A percentile compares a stretch with the other conserved stretches of the same genome.
Evolutionary conservation across 1,140 invertebrate species (phyloP).

Genomic region (Thalassaphorura encarpata): DNA sequence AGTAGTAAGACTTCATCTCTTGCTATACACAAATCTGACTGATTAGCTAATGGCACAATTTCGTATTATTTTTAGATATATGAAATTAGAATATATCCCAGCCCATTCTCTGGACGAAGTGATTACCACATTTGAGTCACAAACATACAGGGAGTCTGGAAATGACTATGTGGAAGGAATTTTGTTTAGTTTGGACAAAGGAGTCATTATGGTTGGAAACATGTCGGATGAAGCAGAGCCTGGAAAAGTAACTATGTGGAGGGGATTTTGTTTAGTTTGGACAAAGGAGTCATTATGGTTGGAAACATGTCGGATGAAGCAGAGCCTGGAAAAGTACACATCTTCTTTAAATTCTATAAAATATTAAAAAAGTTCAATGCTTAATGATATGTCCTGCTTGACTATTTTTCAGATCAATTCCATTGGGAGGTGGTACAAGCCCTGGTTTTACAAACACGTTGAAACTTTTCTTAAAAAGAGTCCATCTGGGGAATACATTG

Average conservation of each 20-base stretch:
- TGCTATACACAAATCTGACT: no score
- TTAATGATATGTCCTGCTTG: no score
- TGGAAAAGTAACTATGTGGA: conserved; percentile 69
- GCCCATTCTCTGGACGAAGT: conserved; percentile 46
- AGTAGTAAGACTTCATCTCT: no score
- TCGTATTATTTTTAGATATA: no score
- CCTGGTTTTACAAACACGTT: no score
- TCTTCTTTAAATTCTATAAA: no score
- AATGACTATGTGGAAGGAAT: conserved; percentile 70
- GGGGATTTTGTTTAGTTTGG: conserved; percentile 52
- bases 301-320: conserved; percentile 51
- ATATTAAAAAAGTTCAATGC: no score
- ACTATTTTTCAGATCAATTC: no score
- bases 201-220: conserved; percentile 65
- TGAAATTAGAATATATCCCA: conserved; percentile 58
- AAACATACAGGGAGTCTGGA: conserved; percentile 42
- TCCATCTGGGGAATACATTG: no score
- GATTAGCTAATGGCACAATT: no score
- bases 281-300: conserved; percentile 63
- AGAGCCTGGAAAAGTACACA: conserved; percentile 53
- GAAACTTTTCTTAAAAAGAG: no score
- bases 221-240: conserved; percentile 47
- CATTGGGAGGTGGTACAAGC: no score
- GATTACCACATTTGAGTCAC: conserved; percentile 42
- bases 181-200: conserved; percentile 51